Percentiles rank a stretch among this genome's conserved stretches.
Evolutionary conservation across 2,113 vertebrate species (phyloP).

Genomic region (Calyptomena viridis): DNA sequence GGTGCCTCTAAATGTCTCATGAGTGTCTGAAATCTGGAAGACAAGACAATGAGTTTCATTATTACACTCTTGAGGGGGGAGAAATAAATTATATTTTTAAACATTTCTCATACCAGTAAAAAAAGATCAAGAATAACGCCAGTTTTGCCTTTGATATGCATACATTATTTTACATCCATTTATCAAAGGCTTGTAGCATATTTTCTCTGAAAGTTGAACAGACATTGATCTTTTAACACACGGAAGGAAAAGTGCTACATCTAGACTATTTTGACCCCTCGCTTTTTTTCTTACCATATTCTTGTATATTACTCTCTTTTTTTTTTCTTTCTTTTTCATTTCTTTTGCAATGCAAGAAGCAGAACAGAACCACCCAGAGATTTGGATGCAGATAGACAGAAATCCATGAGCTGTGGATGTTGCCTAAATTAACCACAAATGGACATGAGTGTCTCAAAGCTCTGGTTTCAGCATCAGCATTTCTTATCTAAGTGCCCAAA

Average conservation of each 20-base stretch:
- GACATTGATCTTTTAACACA: background rate
- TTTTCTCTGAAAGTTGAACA: background rate
- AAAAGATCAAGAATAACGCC: background rate
- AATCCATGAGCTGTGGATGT: background rate
- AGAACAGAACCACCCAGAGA: background rate
- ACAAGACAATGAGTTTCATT: background rate
- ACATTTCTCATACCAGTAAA: background rate
- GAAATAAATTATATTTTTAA: background rate
- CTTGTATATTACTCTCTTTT: background rate
- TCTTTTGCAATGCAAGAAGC: background rate
- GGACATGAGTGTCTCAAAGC: background rate
- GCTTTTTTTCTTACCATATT: background rate
- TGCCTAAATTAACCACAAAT: conserved; percentile 11
- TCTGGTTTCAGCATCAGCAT: conserved; percentile 22
- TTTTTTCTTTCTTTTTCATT: background rate
- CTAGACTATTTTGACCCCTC: background rate
- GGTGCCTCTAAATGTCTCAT: background rate
- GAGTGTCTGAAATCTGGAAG: background rate
- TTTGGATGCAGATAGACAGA: background rate
- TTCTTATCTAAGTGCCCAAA: conserved; percentile 45
- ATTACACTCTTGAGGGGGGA: rapidly evolving
- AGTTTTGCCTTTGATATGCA: background rate
- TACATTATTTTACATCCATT: background rate
- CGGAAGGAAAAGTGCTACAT: background rate
- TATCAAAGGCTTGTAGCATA: background rate